phyloP scores from a whole-genome alignment of 2,888 invertebrate species.

The Caenorhabditis panamensis region DNA sequence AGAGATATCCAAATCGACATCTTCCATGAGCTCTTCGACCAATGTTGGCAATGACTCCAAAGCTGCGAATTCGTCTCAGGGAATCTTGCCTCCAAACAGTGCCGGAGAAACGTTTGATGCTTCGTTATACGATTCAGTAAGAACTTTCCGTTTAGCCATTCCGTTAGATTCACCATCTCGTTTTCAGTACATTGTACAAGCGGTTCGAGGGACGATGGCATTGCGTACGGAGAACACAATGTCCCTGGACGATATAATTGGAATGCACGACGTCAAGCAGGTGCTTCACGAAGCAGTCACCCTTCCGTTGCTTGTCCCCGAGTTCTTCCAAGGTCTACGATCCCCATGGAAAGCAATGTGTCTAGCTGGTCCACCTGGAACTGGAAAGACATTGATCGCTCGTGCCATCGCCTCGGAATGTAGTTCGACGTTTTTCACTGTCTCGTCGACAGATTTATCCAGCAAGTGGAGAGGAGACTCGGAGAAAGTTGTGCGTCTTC shows the following conservation, averaged over 20 bases:
- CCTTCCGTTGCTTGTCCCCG: slow-evolving; percentile 96
- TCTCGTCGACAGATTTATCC: slow-evolving; percentile 96
- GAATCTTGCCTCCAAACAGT: slow-evolving; percentile 46
- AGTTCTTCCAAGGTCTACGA: slow-evolving; percentile 89
- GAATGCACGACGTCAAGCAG: slow-evolving; percentile 84
- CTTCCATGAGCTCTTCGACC: slow-evolving; percentile 5
- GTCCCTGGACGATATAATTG: slow-evolving; percentile 81
- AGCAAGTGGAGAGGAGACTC: slow-evolving; percentile 99
- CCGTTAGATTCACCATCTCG: no score
- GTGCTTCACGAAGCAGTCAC: slow-evolving; percentile 97
- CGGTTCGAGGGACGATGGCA: slow-evolving; percentile 66
- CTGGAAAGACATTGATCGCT: slow-evolving; percentile 83
- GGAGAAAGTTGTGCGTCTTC: slow-evolving; percentile 94
- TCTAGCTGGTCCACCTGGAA: slow-evolving; percentile 86
- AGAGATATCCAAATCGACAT: slow-evolving; percentile 23
- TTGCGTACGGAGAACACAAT: slow-evolving; percentile 26
- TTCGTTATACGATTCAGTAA: slow-evolving; percentile 37
- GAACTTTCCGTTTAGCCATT: no score
- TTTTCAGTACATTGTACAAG: slow-evolving; percentile 51
- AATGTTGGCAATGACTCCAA: slow-evolving; percentile 2
- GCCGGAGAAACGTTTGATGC: slow-evolving; percentile 55
- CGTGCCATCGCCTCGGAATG: slow-evolving; percentile 84
- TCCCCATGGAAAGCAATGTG: slow-evolving; percentile 90
- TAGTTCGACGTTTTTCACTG: slow-evolving; percentile 85
- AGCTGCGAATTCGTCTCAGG: slow-evolving; percentile 39